phyloP scores from a whole-genome alignment of 2,888 invertebrate species.

The Sepioteuthis lessoniana region DNA sequence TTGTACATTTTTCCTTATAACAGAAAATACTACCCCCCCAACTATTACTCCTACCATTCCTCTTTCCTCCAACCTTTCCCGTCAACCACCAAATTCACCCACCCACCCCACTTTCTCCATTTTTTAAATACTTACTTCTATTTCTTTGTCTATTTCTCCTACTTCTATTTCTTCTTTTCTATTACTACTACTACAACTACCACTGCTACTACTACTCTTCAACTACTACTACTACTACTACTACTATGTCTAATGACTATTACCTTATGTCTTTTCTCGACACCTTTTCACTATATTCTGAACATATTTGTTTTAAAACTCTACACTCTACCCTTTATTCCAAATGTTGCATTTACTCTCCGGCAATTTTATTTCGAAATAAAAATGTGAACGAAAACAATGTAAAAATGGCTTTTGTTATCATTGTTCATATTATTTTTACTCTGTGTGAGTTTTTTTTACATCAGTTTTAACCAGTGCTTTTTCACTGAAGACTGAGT shows the following conservation, averaged over 20 bases:
- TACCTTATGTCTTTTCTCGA: neutral
- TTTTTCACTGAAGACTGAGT: no score
- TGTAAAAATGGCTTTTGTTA: neutral
- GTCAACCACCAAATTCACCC: neutral
- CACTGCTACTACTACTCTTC: neutral
- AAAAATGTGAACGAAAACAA: neutral
- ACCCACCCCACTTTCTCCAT: neutral
- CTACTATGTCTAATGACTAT: neutral
- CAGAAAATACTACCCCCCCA: no score
- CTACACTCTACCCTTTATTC: slow-evolving; percentile 23
- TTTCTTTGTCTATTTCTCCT: neutral
- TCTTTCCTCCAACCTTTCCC: neutral
- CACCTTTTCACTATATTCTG: neutral
- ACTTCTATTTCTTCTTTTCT: neutral
- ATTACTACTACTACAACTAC: neutral
- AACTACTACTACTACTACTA: slow-evolving; percentile 33
- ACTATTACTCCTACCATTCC: no score
- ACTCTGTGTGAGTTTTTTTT: no score
- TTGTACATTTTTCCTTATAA: no score
- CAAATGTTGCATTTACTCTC: neutral
- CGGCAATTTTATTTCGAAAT: slow-evolving; percentile 33
- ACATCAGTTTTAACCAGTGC: no score
- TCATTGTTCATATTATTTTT: neutral
- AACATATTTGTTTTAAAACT: neutral
- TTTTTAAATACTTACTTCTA: neutral